phyloP scores from a whole-genome alignment of 2,888 invertebrate genomes.

The Cynaeus angustus region DNA sequence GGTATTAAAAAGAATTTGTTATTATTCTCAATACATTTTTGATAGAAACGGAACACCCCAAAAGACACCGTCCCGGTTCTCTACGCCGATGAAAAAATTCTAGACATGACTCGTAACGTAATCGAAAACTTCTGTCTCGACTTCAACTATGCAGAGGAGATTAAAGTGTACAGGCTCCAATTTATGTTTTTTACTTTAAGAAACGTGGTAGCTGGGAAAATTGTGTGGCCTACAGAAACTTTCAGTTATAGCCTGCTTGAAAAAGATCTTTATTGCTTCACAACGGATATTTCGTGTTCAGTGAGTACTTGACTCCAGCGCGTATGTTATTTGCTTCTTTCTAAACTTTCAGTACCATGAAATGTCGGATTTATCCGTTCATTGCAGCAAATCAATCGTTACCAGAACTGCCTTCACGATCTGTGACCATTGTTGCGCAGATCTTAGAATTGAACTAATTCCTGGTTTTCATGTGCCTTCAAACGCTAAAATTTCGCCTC shows the following conservation, averaged over 20 bases:
- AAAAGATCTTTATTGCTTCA: constrained; percentile 67
- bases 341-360: constrained; percentile 69
- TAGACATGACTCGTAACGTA: constrained; percentile 62
- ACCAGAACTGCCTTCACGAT: constrained; percentile 71
- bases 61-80: constrained; percentile 51
- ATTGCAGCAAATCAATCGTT: constrained; percentile 71
- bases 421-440: constrained; percentile 71
- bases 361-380: constrained; percentile 61
- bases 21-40: neutral
- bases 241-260: constrained; percentile 65
- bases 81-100: constrained; percentile 57
- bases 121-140: constrained; percentile 65
- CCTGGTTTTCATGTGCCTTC: constrained; percentile 71
- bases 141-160: constrained; percentile 45
- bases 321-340: no score
- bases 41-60: constrained; percentile 20
- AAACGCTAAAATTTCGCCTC: constrained; percentile 42
- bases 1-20: neutral
- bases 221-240: constrained; percentile 57
- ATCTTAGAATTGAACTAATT: constrained; percentile 68
- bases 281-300: constrained; percentile 66
- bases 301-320: no score
- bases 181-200: constrained; percentile 64
- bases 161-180: constrained; percentile 66
- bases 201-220: constrained; percentile 58